Conservation (phyloP, 2,113 vertebrate genomes). For the Sialia sialis region DNA sequence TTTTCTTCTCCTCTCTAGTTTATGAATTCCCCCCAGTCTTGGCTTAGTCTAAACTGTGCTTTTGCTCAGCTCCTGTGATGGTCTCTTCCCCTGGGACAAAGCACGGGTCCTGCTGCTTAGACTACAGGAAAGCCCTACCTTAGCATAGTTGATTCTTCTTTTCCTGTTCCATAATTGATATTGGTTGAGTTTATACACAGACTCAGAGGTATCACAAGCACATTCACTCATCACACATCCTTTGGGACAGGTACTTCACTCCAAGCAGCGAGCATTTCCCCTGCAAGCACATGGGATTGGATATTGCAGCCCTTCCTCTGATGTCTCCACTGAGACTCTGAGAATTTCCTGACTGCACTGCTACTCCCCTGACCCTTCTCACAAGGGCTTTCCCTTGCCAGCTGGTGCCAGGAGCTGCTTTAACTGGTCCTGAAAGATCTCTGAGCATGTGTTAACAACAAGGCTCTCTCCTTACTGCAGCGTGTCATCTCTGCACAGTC, state of each 20-base stretch:
- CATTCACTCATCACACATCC: background rate
- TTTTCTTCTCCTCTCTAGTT: background rate
- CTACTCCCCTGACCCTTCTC: background rate
- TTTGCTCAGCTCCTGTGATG: background rate
- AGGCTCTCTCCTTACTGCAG: fast-evolving
- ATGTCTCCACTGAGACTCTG: background rate
- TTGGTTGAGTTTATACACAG: background rate
- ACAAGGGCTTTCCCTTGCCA: background rate
- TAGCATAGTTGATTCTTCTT: background rate
- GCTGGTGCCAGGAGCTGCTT: background rate
- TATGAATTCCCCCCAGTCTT: background rate
- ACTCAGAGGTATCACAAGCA: background rate
- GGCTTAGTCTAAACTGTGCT: background rate
- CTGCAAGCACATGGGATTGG: background rate
- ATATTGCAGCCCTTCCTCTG: background rate
- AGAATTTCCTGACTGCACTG: background rate
- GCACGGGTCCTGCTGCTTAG: fast-evolving
- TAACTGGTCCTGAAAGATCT: conserved; percentile 22
- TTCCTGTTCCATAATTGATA: background rate
- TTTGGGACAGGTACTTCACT: background rate
- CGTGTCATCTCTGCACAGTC: background rate
- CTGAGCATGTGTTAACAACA: background rate
- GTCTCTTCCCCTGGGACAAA: background rate
- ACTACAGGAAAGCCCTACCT: background rate
- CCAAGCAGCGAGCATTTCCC: background rate